Conservation (phyloP, 2,888 invertebrate genomes). For the Cheilosia grossa region DNA sequence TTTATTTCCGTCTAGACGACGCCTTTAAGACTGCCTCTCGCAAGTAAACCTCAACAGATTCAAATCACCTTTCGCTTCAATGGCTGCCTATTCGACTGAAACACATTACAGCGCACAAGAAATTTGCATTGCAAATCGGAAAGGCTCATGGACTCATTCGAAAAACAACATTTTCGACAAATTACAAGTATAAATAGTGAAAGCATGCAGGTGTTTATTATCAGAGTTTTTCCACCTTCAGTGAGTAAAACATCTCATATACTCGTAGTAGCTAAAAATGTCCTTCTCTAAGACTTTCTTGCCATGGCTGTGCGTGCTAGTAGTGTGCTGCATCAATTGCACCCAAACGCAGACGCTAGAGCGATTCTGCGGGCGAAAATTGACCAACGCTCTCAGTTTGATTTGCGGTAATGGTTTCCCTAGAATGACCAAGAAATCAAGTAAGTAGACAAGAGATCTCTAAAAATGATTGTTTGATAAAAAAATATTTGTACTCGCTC, state of each 20-base stretch:
- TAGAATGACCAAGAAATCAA: not conserved
- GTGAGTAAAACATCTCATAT: not conserved
- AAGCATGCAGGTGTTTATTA: not conserved
- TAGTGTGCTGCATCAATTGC: not conserved
- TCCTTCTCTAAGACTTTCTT: not conserved
- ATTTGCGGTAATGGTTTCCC: conserved; percentile 77
- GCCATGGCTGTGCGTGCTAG: not conserved
- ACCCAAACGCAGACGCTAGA: not conserved
- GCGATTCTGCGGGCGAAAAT: conserved; percentile 76
- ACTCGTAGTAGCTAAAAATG: not conserved
- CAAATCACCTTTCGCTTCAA: not conserved
- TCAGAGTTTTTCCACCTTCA: not conserved
- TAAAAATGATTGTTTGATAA: not conserved
- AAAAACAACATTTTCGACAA: not conserved
- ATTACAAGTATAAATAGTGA: not conserved
- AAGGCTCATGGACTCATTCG: not conserved
- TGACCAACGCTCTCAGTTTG: conserved; percentile 73
- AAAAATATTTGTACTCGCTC: not conserved
- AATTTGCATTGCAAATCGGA: not conserved
- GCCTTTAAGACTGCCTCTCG: not conserved
- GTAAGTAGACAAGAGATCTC: not conserved
- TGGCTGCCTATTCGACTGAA: not conserved
- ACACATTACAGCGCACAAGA: not conserved
- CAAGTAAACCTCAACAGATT: not conserved
- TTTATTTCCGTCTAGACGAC: not conserved